A percentile compares a stretch with the other conserved stretches of the same genome.
phyloP scores from a whole-genome alignment of 2,888 invertebrate species.

The Hemicrepidius hirtus region DNA sequence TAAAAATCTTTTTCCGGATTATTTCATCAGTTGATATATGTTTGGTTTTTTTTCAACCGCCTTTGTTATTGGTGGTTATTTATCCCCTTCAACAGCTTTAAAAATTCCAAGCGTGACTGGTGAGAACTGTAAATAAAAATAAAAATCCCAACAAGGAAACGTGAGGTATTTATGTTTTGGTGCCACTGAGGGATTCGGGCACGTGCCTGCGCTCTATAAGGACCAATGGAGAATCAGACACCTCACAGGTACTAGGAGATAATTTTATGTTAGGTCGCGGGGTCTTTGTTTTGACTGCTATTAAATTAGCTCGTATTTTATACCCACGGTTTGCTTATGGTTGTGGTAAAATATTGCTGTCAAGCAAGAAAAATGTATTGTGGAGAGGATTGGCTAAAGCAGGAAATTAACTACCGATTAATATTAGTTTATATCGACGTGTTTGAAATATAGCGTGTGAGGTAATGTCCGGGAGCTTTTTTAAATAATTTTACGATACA shows the following conservation, averaged over 20 bases:
- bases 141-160: slow-evolving; percentile 23
- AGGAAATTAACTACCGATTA: slow-evolving; percentile 39
- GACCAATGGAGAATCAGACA: slow-evolving; percentile 35
- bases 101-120: slow-evolving; percentile 18
- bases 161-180: slow-evolving; percentile 40
- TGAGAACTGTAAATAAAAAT: slow-evolving; percentile 4
- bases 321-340: background rate
- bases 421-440: slow-evolving; percentile 30
- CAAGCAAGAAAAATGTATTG: background rate
- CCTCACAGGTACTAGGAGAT: slow-evolving; percentile 37
- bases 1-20: slow-evolving; percentile 24
- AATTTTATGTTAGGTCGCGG: slow-evolving; percentile 44
- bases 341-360: background rate
- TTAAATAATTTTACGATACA: slow-evolving; percentile 21
- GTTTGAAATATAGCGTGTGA: slow-evolving; percentile 17
- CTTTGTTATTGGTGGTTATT: slow-evolving; percentile 4
- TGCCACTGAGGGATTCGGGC: slow-evolving; percentile 42
- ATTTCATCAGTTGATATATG: slow-evolving; percentile 10
- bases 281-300: slow-evolving; percentile 47
- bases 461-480: slow-evolving; percentile 30
- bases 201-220: slow-evolving; percentile 44
- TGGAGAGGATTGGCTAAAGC: slow-evolving; percentile 6
- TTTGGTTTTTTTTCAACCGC: background rate
- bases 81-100: background rate
- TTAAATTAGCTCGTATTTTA: slow-evolving; percentile 38